Evolutionary conservation across 2,797 vertebrate species (phyloP), one percentile per base, ranked within the genome.

Genomic region (Anguilla megastoma): DNA sequence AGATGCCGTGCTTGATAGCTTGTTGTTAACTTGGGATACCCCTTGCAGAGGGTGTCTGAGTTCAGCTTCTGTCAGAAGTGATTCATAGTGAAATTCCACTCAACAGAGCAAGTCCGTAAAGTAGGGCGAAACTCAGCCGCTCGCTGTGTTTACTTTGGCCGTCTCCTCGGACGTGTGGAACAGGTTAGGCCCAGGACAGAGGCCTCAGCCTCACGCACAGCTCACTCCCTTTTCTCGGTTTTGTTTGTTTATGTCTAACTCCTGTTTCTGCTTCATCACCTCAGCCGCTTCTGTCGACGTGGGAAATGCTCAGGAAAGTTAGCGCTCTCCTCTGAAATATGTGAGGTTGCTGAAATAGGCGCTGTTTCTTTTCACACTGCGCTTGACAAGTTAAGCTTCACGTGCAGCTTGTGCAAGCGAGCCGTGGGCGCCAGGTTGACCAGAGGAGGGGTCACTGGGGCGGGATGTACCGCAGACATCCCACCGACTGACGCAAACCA

Each of bases 151-250:
- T 89, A 86, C 76, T 36, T 60, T 87, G 84, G 30, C 83, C 27
- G 74, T 30, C 79, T 84, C 33, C 84, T 69, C 8, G 18, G 18
- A 71, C 82, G 80, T 48, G 54, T 82, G 86, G 36, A 27, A 56
- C 52, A 41, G 84, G 87, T 88, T 74, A 89, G 93, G 94, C 89
- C 93, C 91, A 8, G 91, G 91, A 91, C 89, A n/a, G 79, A 88
- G 89, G 41, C 6, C 45, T 24, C 1, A 36, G 41, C 66, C 24
- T 30, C 52, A 56, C 58, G 41, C 41, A 45, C 41, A 0, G 41
- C 4, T 45, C 41, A 45, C 85, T 48, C 2, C 41, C 45, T 84
- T 50, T 33, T n/a, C 66, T 86, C 50, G 0, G 21, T 71, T n/a
- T 71, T 36, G 14, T 85, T 69, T 14, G 69, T 27, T n/a, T 7